Base-by-base conservation (phyloP, 2,113 vertebrate genomes). In the Hippopotamus amphibius region DNA sequence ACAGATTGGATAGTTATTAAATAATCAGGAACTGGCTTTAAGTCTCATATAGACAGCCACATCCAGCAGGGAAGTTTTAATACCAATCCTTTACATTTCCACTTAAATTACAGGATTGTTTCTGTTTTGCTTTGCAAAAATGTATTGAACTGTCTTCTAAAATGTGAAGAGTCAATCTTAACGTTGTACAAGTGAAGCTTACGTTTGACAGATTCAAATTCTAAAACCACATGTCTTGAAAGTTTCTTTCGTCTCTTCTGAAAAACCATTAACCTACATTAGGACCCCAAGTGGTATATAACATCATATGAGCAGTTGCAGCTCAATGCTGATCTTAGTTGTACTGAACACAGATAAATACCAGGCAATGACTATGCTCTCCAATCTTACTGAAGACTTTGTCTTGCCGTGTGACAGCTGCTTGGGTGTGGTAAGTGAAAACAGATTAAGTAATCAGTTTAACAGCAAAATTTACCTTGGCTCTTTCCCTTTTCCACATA, bases 171-270 rank as follows among this genome's bases (percentile, higher is more conserved):
- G 55, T 37, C 22, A 57, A 61, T 79, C 17, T 13, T 90, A 82
- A 76, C 30, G 79, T 83, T 95, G 80, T 71, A 87, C 26, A 97
- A 74, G 41, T 83, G 41, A 61, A 96, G 86, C 11, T 57, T 94
- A 79, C 21, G 41, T 81, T 33, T 81, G 50, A 88, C 37, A 96
- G 57, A 96, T 61, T 90, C 65, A 90, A 76, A 94, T 88, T 57
- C 71, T 94, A 94, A 88, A 87, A 71, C 41, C 30, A 9, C 12
- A 76, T 37, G 30, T 65, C 37, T 41, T 90, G 7, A 80, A 79
- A 68, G 61, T 86, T 85, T 95, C 92, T 89, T 68, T 57, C 63
- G 55, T 41, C 65, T 94, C 50, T 65, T 95, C 86, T 77, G 86
- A 95, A 97, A 93, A 90, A 79, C 15, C 8, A 76, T 30, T 59